Evolutionary conservation across 2,797 vertebrate genomes (phyloP).

Genomic region (Trachops cirrhosus): DNA sequence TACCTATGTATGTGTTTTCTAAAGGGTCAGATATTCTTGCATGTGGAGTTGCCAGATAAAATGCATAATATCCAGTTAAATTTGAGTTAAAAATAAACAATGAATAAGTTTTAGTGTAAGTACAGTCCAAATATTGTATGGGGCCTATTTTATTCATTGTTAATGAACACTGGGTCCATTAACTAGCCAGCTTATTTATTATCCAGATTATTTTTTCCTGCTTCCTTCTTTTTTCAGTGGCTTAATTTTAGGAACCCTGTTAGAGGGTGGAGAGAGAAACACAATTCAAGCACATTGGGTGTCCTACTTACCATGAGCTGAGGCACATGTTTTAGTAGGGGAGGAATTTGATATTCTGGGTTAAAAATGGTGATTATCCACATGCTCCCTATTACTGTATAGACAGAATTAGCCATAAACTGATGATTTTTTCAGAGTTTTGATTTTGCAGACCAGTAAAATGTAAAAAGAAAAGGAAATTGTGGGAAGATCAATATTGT

Average conservation of each 20-base stretch:
- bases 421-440: neutral
- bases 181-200: neutral
- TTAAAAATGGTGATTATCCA: conserved; percentile 14
- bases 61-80: neutral
- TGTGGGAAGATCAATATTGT: neutral
- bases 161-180: neutral
- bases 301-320: conserved; percentile 26
- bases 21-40: neutral
- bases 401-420: conserved; percentile 43
- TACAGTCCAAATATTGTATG: neutral
- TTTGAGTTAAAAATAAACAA: neutral
- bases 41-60: neutral
- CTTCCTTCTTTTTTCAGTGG: neutral
- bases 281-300: neutral
- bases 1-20: neutral
- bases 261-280: neutral
- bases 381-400: neutral
- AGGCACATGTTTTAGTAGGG: conserved; percentile 11
- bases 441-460: conserved; percentile 21
- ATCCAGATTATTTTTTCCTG: neutral
- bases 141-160: neutral
- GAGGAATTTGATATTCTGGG: conserved; percentile 23
- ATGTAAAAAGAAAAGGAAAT: conserved; percentile 28
- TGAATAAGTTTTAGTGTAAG: neutral
- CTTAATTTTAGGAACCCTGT: conserved; percentile 53